Evolutionary conservation across 2,888 invertebrate species (phyloP).

Genomic region (Athalia rosae): DNA sequence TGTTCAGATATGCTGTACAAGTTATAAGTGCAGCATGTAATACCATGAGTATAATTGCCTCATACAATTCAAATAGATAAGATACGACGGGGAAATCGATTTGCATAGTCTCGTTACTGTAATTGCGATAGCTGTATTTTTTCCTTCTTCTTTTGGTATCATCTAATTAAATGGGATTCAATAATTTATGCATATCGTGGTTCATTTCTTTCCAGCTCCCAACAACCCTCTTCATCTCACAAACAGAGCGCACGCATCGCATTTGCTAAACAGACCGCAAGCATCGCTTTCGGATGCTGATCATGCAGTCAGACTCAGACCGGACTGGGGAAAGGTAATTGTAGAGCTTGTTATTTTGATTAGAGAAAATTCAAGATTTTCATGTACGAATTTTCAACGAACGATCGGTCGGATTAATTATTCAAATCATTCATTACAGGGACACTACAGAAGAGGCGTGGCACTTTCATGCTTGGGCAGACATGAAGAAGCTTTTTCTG

Average conservation of each 20-base stretch:
- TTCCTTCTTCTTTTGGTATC: too few relatives aligned
- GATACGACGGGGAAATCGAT: too few relatives aligned
- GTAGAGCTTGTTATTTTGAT: not conserved
- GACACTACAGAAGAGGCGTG: constrained; percentile 77
- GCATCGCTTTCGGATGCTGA: constrained; percentile 82
- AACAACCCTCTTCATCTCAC: constrained; percentile 79
- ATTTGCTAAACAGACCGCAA: constrained; percentile 77
- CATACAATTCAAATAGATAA: too few relatives aligned
- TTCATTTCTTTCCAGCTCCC: constrained; percentile 75
- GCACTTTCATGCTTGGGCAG: constrained; percentile 75
- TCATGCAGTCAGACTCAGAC: constrained; percentile 77
- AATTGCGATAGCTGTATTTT: too few relatives aligned
- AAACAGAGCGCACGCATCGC: constrained; percentile 79
- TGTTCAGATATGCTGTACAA: too few relatives aligned
- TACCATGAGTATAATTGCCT: too few relatives aligned
- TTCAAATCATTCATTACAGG: constrained; percentile 68
- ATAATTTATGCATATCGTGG: too few relatives aligned
- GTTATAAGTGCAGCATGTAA: too few relatives aligned
- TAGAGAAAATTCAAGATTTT: not conserved
- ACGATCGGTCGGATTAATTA: constrained; percentile 17
- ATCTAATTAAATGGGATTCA: too few relatives aligned
- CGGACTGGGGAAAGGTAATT: constrained; percentile 82
- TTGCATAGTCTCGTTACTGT: too few relatives aligned
- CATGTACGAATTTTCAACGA: not conserved
- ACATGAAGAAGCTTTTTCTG: constrained; percentile 77